Evolutionary conservation across 2,888 invertebrate genomes (phyloP).

Genomic region (Notodonta dromedarius): DNA sequence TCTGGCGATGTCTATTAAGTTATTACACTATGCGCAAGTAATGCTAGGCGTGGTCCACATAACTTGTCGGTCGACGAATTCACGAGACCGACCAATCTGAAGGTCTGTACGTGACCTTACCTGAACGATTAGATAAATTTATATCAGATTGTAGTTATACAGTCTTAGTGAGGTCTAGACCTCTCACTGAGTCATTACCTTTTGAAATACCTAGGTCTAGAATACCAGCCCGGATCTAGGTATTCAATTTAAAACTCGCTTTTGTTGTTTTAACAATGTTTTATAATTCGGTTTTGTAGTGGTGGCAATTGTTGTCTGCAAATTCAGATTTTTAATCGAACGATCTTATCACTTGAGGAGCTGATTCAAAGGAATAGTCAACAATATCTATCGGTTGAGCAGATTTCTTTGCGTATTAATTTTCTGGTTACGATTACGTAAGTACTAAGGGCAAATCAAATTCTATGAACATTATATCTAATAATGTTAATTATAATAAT

Average conservation of each 20-base stretch:
- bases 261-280: not conserved
- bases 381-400: too few relatives aligned
- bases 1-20: too few relatives aligned
- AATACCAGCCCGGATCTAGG: not conserved
- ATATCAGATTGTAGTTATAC: slow-evolving; percentile 10
- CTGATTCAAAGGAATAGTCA: too few relatives aligned
- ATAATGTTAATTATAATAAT: too few relatives aligned
- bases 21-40: not conserved
- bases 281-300: not conserved
- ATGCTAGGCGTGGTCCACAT: slow-evolving; percentile 6
- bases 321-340: too few relatives aligned
- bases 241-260: not conserved
- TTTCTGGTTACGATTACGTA: too few relatives aligned
- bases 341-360: too few relatives aligned
- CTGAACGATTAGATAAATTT: slow-evolving; percentile 18
- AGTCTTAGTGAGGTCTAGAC: slow-evolving; percentile 5
- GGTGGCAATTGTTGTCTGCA: too few relatives aligned
- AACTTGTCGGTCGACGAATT: slow-evolving; percentile 29
- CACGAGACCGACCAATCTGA: slow-evolving; percentile 26
- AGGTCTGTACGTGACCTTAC: slow-evolving; percentile 33
- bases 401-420: too few relatives aligned
- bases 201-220: not conserved
- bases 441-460: too few relatives aligned
- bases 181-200: slow-evolving; percentile 5
- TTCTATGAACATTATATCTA: too few relatives aligned